Evolutionary conservation across 1,140 invertebrate genomes (phyloP).

Genomic region (Anoplophora glabripennis): DNA sequence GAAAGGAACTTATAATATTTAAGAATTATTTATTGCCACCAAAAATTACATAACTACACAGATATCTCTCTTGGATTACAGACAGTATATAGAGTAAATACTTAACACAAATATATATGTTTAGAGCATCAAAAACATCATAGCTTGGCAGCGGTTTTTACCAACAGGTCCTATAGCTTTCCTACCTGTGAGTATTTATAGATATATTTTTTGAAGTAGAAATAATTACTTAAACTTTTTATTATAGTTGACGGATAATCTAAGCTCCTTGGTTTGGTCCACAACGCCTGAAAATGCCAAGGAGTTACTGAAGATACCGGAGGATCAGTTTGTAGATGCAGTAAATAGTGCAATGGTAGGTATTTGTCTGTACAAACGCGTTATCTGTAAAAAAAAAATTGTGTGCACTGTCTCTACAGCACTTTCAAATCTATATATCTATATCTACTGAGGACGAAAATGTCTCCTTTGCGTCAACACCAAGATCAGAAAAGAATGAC

Average conservation of each 20-base stretch:
- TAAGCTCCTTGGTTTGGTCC: slow-evolving; percentile 91
- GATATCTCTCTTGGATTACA: too few species aligned
- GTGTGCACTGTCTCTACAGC: too few species aligned
- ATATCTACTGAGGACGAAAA: too few species aligned
- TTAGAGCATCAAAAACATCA: slow-evolving; percentile 61
- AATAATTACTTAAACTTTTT: slow-evolving; percentile 2
- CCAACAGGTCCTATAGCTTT: slow-evolving; percentile 87
- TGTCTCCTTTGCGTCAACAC: too few species aligned
- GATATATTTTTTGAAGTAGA: neutral
- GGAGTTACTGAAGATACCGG: slow-evolving; percentile 63
- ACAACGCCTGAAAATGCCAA: slow-evolving; percentile 73
- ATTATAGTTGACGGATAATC: slow-evolving; percentile 62
- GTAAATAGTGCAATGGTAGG: slow-evolving; percentile 83
- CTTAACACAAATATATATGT: slow-evolving; percentile 18
- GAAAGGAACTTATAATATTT: too few species aligned
- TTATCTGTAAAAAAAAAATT: too few species aligned
- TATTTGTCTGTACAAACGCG: neutral
- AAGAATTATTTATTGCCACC: too few species aligned
- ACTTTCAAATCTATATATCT: too few species aligned
- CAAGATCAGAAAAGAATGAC: too few species aligned
- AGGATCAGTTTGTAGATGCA: slow-evolving; percentile 83
- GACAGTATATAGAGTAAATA: too few species aligned
- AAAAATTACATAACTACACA: too few species aligned
- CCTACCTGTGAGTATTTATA: slow-evolving; percentile 66
- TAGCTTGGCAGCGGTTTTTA: slow-evolving; percentile 94